phyloP scores from a whole-genome alignment of 1,140 invertebrate species.

The Himalopsyche phryganea region DNA sequence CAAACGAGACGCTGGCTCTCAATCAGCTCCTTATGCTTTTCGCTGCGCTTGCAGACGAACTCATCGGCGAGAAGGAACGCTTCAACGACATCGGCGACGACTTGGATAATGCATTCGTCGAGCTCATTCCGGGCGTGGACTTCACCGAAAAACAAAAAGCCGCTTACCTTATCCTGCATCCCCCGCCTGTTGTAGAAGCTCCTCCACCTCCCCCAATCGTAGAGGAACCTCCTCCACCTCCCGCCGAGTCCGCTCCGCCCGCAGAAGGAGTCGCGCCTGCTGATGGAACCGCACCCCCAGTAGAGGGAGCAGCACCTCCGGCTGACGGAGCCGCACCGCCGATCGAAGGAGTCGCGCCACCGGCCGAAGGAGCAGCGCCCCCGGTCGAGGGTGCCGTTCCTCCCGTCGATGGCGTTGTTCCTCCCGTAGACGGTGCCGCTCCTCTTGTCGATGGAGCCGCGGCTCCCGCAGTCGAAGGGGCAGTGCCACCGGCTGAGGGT shows the following conservation, averaged over 20 bases:
- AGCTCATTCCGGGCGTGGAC: conserved; percentile 73
- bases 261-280: conserved; percentile 38
- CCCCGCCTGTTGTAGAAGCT: conserved; percentile 42
- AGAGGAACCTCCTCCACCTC: conserved; percentile 39
- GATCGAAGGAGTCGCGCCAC: conserved; percentile 34
- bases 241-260: conserved; percentile 37
- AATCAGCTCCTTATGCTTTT: conserved; percentile 13
- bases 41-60: conserved; percentile 78
- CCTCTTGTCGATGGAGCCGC: conserved; percentile 42
- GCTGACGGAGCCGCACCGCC: conserved; percentile 37
- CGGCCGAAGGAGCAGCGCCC: conserved; percentile 45
- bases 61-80: conserved; percentile 96
- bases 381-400: conserved; percentile 32
- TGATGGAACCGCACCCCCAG: conserved; percentile 37
- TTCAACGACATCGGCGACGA: conserved; percentile 97
- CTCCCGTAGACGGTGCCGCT: conserved; percentile 41
- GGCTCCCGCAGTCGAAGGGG: conserved; percentile 38
- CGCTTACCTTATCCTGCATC: conserved; percentile 29
- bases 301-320: conserved; percentile 38
- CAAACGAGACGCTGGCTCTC: background rate
- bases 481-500: conserved; percentile 39
- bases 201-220: conserved; percentile 40
- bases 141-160: conserved; percentile 47
- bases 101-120: conserved; percentile 94
- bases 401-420: conserved; percentile 37